Evolutionary conservation across 2,888 invertebrate genomes (phyloP).

Genomic region (Tridacna crocea): DNA sequence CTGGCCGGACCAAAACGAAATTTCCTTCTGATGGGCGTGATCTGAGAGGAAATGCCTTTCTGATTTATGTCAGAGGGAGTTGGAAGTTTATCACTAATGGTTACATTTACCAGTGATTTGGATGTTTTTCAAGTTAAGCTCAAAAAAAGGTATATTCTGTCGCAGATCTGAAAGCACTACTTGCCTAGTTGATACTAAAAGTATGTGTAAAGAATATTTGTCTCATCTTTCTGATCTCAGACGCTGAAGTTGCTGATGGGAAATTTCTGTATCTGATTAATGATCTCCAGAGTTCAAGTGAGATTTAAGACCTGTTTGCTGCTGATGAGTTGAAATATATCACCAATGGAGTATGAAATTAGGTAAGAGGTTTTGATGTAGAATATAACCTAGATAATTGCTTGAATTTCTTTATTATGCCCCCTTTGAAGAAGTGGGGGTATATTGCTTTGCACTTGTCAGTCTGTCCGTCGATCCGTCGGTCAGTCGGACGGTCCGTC

Average conservation of each 20-base stretch:
- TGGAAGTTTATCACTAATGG: constrained; percentile 96
- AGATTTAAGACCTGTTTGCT: constrained; percentile 96
- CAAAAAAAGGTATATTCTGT: constrained; percentile 94
- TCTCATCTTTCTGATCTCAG: constrained; percentile 97
- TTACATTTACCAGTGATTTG: constrained; percentile 96
- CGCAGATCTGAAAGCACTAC: constrained; percentile 91
- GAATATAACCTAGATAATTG: constrained; percentile 97
- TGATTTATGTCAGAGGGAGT: constrained; percentile 98
- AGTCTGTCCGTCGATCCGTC: too few relatives aligned
- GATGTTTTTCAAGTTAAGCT: constrained; percentile 97
- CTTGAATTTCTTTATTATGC: constrained; percentile 99
- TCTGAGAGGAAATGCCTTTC: constrained; percentile 95
- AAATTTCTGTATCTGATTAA: constrained; percentile 97
- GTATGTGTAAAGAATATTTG: constrained; percentile 97
- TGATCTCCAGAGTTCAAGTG: constrained; percentile 97
- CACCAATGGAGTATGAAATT: constrained; percentile 88
- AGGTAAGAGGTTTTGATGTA: constrained; percentile 90
- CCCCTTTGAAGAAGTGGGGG: too few relatives aligned
- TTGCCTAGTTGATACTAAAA: constrained; percentile 93
- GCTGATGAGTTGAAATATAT: constrained; percentile 98
- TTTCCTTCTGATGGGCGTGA: too few relatives aligned
- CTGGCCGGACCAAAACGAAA: too few relatives aligned
- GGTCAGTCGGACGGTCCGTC: too few relatives aligned
- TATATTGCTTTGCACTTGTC: too few relatives aligned
- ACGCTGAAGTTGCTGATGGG: constrained; percentile 97